Conservation (phyloP, 2,113 vertebrate species). For the Phoenicopterus ruber region DNA sequence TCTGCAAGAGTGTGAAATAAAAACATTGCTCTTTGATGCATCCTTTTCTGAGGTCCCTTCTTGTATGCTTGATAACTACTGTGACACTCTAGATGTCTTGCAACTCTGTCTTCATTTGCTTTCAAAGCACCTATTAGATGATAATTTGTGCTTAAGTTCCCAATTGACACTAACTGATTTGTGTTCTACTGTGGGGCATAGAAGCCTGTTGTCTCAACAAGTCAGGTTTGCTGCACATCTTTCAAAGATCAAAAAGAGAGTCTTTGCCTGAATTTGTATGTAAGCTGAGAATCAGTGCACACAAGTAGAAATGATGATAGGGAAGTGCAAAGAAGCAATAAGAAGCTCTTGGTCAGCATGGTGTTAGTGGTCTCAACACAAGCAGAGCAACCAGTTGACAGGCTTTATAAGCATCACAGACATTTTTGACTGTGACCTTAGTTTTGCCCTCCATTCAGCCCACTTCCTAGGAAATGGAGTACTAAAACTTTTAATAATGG, state of each 20-base stretch:
- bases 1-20: background rate
- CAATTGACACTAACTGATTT: background rate
- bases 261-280: background rate
- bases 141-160: background rate
- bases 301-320: background rate
- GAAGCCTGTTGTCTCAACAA: background rate
- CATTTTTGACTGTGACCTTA: background rate
- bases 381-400: background rate
- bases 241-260: background rate
- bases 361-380: background rate
- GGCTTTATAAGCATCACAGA: background rate
- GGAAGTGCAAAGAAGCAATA: background rate
- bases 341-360: background rate
- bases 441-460: background rate
- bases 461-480: background rate
- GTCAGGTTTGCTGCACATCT: background rate
- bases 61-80: background rate
- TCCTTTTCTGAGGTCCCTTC: background rate
- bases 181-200: background rate
- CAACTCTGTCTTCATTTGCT: conserved; percentile 16
- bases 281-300: background rate
- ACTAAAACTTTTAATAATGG: background rate
- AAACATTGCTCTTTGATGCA: background rate
- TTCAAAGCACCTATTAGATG: background rate
- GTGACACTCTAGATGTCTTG: background rate